phyloP scores from a whole-genome alignment of 2,888 invertebrate species.

The Oscheius sp. region DNA sequence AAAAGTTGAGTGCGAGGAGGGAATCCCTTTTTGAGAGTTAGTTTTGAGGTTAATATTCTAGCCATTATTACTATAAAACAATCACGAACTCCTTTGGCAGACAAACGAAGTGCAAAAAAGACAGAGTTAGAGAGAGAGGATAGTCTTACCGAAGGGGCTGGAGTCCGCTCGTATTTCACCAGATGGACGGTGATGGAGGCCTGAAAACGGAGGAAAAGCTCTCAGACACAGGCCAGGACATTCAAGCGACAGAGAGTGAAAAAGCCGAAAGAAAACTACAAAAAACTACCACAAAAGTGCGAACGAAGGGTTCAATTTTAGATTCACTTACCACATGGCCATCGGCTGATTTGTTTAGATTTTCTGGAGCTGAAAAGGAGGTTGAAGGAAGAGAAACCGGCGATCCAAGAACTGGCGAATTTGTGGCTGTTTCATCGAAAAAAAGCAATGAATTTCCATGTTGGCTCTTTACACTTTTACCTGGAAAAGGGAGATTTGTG shows the following conservation, averaged over 20 bases:
- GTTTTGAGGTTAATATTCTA: background rate
- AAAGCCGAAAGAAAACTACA: no score
- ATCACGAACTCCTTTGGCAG: background rate
- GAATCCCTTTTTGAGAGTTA: background rate
- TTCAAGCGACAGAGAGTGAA: background rate
- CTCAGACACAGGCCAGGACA: conserved; percentile 5
- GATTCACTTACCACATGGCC: background rate
- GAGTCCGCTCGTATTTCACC: conserved; percentile 28
- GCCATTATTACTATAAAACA: background rate
- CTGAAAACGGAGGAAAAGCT: conserved; percentile 20
- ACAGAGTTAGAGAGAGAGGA: background rate
- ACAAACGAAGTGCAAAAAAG: background rate
- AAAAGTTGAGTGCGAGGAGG: background rate
- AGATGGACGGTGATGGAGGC: conserved; percentile 30
- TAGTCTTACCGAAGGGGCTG: conserved; percentile 28
- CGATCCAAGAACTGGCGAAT: conserved; percentile 1
- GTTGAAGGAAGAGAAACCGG: conserved; percentile 9
- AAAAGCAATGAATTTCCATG: background rate
- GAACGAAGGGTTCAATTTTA: background rate
- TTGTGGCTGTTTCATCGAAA: conserved; percentile 5
- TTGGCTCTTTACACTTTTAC: background rate
- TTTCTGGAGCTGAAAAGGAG: conserved; percentile 5
- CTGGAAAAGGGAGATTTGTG: background rate
- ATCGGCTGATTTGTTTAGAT: background rate
- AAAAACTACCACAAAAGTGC: no score